These are phyloP conservation scores for Hemicrepidius hirtus DNA, from an alignment of 2,888 invertebrate genomes.

Conservation along the genomic window DNA sequence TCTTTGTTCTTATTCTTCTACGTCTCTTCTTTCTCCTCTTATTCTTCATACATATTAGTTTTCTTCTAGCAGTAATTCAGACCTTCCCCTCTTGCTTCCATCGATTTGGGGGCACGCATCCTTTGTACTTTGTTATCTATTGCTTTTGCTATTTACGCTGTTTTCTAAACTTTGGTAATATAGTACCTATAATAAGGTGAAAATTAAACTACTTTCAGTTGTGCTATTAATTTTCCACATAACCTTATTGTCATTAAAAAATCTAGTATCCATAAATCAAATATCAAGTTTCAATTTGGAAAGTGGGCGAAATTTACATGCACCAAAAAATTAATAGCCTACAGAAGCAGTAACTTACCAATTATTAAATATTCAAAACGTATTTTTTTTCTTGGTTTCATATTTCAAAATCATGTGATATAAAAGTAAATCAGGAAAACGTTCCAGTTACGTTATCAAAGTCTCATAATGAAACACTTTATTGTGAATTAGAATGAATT, in stretches of 20 bases:
- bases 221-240: neutral
- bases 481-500: neutral
- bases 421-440: neutral
- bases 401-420: neutral
- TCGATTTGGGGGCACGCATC: no score
- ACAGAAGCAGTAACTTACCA: neutral
- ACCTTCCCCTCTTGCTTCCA: no score
- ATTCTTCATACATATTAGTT: no score
- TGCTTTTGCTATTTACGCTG: no score
- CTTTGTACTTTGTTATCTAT: no score
- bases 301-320: constrained; percentile 1
- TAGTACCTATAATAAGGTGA: no score
- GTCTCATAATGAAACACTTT: neutral
- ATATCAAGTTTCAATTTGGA: constrained; percentile 10
- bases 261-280: neutral
- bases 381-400: neutral
- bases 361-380: neutral
- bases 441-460: neutral
- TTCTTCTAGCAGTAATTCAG: no score
- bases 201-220: neutral
- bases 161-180: no score
- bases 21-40: no score
- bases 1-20: no score
- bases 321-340: neutral
- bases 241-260: neutral